Base-by-base conservation (phyloP, 2,797 vertebrate species). In the Molossus molossus region DNA sequence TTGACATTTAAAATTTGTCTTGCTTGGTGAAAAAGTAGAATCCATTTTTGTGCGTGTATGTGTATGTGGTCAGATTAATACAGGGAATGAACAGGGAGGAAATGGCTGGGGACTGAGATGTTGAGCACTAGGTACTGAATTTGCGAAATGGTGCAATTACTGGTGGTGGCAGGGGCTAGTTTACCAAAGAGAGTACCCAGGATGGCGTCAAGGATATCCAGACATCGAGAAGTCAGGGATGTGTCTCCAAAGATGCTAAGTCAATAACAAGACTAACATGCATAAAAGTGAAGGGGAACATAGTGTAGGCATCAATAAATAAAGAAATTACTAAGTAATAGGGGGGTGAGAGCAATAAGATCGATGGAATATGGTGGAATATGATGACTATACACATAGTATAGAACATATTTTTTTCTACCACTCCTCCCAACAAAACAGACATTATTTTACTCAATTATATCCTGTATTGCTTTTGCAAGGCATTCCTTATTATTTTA, bases 1-100 rank as follows among this genome's bases (percentile, higher is more conserved):
- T 12, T 90, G 14, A 37, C 15, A 67, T 77, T 72, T 90, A 92
- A 92, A 94, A 62, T 69, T 77, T 8, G 50, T 93, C 29, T 69
- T 88, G n/a, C n/a, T 79, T 87, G 20, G 27, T 64, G 15, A 55
- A 65, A 72, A 12, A 9, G 13, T 70, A 45, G 25, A 93, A 62
- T 14, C 3, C 21, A 13, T 83, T 13, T 37, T 37, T 67, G 23
- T 67, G 60, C 55, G n/a, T 77, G 60, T 65, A 21, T 60, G 9
- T 73, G 12, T 27, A 37, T 57, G 11, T 50, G n/a, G 13, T 12
- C 14, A 80, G 33, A 29, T 67, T 62, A 60, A 85, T 23, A 70
- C 5, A 67, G 15, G 84, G 21, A 81, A 70, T 25, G 2, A 81
- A 9, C 5, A 88, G 5, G 27, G 3, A 69, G 33, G 3, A 81